phyloP scores from a whole-genome alignment of 2,888 invertebrate genomes.

The Harpalus rufipes region DNA sequence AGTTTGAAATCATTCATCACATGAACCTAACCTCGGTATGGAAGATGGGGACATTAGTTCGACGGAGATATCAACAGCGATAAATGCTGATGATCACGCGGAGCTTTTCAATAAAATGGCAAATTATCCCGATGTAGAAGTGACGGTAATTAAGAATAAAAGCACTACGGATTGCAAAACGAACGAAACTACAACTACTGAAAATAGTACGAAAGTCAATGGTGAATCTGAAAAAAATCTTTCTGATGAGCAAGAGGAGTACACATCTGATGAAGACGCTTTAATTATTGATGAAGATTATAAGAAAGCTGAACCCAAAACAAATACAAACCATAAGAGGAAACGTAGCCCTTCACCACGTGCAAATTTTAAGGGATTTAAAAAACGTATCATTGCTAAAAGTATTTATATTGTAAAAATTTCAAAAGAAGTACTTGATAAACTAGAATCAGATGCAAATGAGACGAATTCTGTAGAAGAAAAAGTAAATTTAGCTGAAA shows the following conservation, averaged over 20 bases:
- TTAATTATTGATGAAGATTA: conserved; percentile 75
- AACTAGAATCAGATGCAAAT: conserved; percentile 28
- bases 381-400: conserved; percentile 65
- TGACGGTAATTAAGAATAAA: conserved; percentile 68
- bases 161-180: conserved; percentile 51
- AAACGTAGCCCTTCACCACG: conserved; percentile 63
- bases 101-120: conserved; percentile 72
- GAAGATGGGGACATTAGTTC: conserved; percentile 74
- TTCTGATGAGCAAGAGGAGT: conserved; percentile 72
- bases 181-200: conserved; percentile 55
- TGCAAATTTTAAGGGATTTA: conserved; percentile 67
- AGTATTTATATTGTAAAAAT: conserved; percentile 51
- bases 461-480: conserved; percentile 37
- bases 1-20: conserved; percentile 58
- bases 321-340: conserved; percentile 48
- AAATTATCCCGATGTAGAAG: conserved; percentile 73
- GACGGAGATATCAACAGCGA: conserved; percentile 70
- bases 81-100: conserved; percentile 68
- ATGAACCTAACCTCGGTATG: conserved; percentile 73
- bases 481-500: conserved; percentile 49
- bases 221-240: conserved; percentile 71
- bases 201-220: conserved; percentile 73
- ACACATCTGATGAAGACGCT: conserved; percentile 76
- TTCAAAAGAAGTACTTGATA: conserved; percentile 40
- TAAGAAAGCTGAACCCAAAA: conserved; percentile 70